Conservation (phyloP, 1,140 invertebrate genomes). For the Anastrepha ludens region DNA sequence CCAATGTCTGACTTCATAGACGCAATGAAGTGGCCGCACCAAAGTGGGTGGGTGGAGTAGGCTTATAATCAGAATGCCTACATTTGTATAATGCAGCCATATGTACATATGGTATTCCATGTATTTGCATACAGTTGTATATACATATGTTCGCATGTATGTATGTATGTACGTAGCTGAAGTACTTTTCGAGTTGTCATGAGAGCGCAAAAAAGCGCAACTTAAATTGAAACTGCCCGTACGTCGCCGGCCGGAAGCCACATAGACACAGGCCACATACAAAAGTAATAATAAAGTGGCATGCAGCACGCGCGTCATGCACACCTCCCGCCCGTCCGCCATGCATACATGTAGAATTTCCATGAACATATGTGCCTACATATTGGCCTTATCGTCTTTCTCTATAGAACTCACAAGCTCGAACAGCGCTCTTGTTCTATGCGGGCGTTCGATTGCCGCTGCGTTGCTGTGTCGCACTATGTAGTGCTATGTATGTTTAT, state of each 20-base stretch:
- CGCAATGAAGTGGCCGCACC: background rate
- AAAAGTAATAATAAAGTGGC: constrained; percentile 27
- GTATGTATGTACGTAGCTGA: background rate
- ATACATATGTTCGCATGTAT: background rate
- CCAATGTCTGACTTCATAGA: background rate
- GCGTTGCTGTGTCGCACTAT: too few relatives aligned
- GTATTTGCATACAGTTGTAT: background rate
- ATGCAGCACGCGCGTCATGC: constrained; percentile 6
- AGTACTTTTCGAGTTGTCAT: background rate
- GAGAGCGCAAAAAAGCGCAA: constrained; percentile 24
- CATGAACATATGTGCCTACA: constrained; percentile 7
- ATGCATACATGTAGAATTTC: background rate
- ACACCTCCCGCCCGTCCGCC: background rate
- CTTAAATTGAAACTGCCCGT: constrained; percentile 42
- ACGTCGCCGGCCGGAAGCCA: constrained; percentile 30
- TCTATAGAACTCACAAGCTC: background rate
- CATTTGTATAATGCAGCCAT: background rate
- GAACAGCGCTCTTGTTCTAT: background rate
- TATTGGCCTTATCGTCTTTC: constrained; percentile 6
- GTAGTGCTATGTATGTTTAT: background rate
- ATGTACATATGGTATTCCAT: too few relatives aligned
- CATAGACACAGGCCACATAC: constrained; percentile 21
- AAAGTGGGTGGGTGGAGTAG: background rate
- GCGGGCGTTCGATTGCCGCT: background rate
- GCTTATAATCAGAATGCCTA: background rate